Evolutionary conservation across 2,113 vertebrate species (phyloP).

Genomic region (Gallinago paraguaiae): DNA sequence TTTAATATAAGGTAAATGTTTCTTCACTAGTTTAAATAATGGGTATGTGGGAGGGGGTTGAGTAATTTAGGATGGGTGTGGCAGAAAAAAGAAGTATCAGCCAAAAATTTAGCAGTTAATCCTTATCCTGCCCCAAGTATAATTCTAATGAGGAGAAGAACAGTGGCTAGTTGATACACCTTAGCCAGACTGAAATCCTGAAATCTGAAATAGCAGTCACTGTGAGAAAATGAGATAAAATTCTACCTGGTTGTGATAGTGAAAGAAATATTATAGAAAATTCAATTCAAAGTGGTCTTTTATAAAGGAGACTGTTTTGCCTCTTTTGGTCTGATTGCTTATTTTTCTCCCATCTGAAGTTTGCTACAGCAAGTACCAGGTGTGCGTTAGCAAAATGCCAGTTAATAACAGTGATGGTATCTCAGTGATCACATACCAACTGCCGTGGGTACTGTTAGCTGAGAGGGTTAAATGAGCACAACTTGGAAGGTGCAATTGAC

Average conservation of each 20-base stretch:
- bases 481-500: neutral
- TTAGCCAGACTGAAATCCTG: neutral
- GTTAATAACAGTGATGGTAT: neutral
- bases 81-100: neutral
- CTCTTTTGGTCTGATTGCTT: neutral
- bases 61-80: neutral
- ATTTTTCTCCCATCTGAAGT: neutral
- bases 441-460: neutral
- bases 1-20: neutral
- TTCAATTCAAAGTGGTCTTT: neutral
- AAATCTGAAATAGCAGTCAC: neutral
- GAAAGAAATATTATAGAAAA: neutral
- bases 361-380: neutral
- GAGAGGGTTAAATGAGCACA: neutral
- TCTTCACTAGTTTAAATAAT: neutral
- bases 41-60: neutral
- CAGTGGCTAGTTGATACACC: neutral
- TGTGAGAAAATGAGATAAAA: neutral
- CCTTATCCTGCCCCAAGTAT: neutral
- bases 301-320: neutral
- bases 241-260: neutral
- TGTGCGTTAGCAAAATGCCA: neutral
- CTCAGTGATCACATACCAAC: neutral
- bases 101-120: neutral
- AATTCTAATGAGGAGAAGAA: neutral